A percentile compares a stretch with the other conserved stretches of the same genome.
These are phyloP conservation scores for Thunnus albacares DNA, from an alignment of 2,797 vertebrate species.

Conservation along the genomic window DNA sequence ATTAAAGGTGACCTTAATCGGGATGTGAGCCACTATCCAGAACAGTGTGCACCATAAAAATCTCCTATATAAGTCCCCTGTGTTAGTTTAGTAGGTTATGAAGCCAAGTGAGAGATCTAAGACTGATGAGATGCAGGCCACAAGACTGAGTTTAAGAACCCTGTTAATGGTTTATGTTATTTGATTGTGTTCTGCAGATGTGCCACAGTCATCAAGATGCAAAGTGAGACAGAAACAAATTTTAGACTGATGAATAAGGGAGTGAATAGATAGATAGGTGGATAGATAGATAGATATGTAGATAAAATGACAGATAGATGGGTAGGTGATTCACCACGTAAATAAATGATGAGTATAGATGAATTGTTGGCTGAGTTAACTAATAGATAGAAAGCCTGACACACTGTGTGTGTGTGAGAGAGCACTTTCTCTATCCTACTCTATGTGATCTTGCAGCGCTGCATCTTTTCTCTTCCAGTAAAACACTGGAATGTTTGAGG, in stretches of 20 bases:
- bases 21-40: slow-evolving; percentile 38
- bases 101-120: slow-evolving; percentile 45
- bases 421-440: slow-evolving; percentile 38
- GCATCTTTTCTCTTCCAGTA: slow-evolving; percentile 59
- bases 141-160: slow-evolving; percentile 39
- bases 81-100: slow-evolving; percentile 60
- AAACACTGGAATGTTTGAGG: slow-evolving; percentile 79
- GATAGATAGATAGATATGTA: slow-evolving; percentile 4
- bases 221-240: slow-evolving; percentile 29
- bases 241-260: slow-evolving; percentile 28
- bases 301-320: slow-evolving; percentile 28
- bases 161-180: slow-evolving; percentile 43
- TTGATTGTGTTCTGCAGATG: slow-evolving; percentile 38
- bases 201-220: slow-evolving; percentile 24
- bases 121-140: slow-evolving; percentile 32
- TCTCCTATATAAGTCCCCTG: slow-evolving; percentile 36
- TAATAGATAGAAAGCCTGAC: slow-evolving; percentile 46
- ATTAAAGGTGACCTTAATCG: slow-evolving; percentile 33
- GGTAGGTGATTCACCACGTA: slow-evolving; percentile 28
- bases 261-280: neutral
- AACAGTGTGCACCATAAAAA: slow-evolving; percentile 37
- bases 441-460: slow-evolving; percentile 47
- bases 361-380: slow-evolving; percentile 50
- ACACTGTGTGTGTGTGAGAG: slow-evolving; percentile 29
- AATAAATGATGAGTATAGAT: slow-evolving; percentile 64